A percentile compares a stretch with the other conserved stretches of the same genome.
Conservation (phyloP, 2,888 invertebrate genomes). For the Euspilapteryx auroguttella region DNA sequence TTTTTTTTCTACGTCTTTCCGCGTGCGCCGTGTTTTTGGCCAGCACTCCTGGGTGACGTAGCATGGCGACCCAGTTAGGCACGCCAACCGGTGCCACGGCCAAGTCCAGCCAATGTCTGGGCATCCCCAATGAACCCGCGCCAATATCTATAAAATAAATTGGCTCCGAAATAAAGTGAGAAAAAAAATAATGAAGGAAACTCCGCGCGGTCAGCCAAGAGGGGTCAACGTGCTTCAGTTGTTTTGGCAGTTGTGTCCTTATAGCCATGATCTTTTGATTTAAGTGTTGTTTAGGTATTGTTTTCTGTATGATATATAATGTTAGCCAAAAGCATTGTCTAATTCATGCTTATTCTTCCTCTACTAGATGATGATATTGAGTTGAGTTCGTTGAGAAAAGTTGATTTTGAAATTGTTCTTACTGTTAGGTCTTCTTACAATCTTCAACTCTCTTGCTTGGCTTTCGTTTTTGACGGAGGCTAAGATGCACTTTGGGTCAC, state of each 20-base stretch:
- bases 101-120: slow-evolving; percentile 55
- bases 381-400: too few relatives aligned
- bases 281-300: too few relatives aligned
- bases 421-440: too few relatives aligned
- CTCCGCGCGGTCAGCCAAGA: slow-evolving; percentile 17
- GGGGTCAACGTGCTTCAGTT: slow-evolving; percentile 54
- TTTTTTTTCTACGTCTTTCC: slow-evolving; percentile 46
- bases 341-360: too few relatives aligned
- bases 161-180: slow-evolving; percentile 34
- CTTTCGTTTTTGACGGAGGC: too few relatives aligned
- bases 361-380: too few relatives aligned
- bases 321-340: too few relatives aligned
- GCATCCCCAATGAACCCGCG: slow-evolving; percentile 55
- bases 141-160: slow-evolving; percentile 63
- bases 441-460: too few relatives aligned
- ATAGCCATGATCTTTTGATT: too few relatives aligned
- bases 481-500: too few relatives aligned
- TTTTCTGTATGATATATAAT: too few relatives aligned
- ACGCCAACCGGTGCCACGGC: slow-evolving; percentile 56
- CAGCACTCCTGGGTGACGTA: slow-evolving; percentile 45
- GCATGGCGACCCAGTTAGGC: slow-evolving; percentile 53
- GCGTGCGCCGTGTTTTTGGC: slow-evolving; percentile 53
- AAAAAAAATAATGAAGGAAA: slow-evolving; percentile 54
- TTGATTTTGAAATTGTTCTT: too few relatives aligned
- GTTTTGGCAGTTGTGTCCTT: slow-evolving; percentile 41